These are phyloP conservation scores for Petrocephalus schoutedeni DNA, from an alignment of 2,797 vertebrate genomes.

Conservation along the genomic window DNA sequence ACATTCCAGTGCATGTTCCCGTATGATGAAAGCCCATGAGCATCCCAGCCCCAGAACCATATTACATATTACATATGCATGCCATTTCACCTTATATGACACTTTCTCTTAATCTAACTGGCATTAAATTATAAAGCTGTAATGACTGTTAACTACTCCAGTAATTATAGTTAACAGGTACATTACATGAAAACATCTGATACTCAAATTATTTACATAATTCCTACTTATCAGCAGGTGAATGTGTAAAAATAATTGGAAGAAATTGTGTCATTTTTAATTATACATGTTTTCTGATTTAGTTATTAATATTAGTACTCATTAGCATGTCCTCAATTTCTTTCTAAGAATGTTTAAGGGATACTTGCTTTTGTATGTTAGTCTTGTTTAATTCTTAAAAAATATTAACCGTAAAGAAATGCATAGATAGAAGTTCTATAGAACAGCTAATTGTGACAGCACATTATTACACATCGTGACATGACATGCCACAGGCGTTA, in stretches of 20 bases:
- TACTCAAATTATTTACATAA: background rate
- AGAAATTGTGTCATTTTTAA: background rate
- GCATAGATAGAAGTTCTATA: background rate
- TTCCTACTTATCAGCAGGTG: background rate
- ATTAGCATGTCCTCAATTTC: background rate
- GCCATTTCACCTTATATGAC: background rate
- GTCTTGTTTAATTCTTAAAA: background rate
- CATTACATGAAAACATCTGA: background rate
- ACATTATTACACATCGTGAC: background rate
- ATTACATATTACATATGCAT: background rate
- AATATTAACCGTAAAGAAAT: background rate
- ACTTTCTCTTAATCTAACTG: background rate
- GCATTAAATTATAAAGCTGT: constrained; percentile 1
- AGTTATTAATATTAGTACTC: background rate
- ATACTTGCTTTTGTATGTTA: background rate
- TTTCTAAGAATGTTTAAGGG: background rate
- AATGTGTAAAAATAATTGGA: background rate
- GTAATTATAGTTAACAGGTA: background rate
- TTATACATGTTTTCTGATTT: background rate
- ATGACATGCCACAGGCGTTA: background rate
- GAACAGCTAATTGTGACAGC: background rate
- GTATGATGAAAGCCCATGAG: background rate
- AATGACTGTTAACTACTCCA: background rate
- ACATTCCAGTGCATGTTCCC: background rate
- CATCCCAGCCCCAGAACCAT: background rate